These are phyloP conservation scores for Diarsia dahlii DNA, from an alignment of 2,888 invertebrate genomes.

Conservation along the genomic window DNA sequence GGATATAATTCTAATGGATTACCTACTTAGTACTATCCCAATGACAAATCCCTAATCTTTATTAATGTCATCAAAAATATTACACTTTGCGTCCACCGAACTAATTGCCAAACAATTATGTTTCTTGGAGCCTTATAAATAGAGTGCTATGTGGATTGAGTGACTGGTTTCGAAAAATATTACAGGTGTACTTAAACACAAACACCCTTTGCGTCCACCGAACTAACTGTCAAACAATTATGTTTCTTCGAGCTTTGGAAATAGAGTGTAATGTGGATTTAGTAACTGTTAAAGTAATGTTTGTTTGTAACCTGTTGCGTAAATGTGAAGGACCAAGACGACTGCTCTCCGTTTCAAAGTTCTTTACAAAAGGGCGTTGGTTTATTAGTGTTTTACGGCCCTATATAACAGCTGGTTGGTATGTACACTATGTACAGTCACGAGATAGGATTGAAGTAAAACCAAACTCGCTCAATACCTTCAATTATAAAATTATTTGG, in stretches of 20 bases:
- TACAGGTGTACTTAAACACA: conserved; percentile 24
- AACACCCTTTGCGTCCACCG: background rate
- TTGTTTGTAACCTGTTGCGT: conserved; percentile 55
- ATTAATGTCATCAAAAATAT: conserved; percentile 47
- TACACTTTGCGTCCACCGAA: background rate
- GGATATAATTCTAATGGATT: conserved; percentile 42
- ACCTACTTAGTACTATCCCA: conserved; percentile 23
- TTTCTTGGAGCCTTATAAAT: background rate
- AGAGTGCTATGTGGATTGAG: conserved; percentile 17
- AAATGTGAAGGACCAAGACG: conserved; percentile 65
- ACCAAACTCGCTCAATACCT: too few relatives aligned
- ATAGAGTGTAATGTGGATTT: conserved; percentile 17
- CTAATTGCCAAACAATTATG: conserved; percentile 21
- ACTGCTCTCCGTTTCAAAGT: conserved; percentile 58
- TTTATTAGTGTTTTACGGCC: conserved; percentile 48
- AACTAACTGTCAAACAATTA: conserved; percentile 22
- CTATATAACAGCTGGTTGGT: background rate
- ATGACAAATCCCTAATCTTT: conserved; percentile 48
- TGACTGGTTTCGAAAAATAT: conserved; percentile 34
- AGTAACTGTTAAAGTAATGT: conserved; percentile 1
- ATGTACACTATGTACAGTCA: background rate
- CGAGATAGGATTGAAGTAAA: background rate
- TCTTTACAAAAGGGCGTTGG: conserved; percentile 59
- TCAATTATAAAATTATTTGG: too few relatives aligned
- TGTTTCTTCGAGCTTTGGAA: conserved; percentile 8